A percentile compares a stretch with the other conserved stretches of the same genome.
These are phyloP conservation scores for Drosophila phalerata DNA, from an alignment of 2,888 invertebrate species.

Conservation along the genomic window DNA sequence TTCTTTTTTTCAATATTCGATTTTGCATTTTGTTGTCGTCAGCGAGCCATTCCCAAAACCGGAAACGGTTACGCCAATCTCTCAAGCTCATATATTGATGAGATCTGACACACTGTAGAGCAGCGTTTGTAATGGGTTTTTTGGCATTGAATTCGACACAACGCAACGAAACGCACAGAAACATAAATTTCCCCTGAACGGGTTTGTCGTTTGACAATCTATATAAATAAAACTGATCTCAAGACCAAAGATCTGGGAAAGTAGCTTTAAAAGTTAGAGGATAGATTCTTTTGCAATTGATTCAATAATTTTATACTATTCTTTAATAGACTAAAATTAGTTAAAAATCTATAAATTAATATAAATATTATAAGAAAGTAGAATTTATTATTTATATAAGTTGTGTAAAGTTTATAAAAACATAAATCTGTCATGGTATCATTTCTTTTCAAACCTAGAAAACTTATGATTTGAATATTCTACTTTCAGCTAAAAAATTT, in stretches of 20 bases:
- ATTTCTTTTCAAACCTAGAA: too few species aligned
- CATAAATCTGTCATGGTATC: too few species aligned
- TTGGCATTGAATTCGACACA: constrained; percentile 70
- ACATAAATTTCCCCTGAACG: constrained; percentile 53
- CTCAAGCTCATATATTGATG: constrained; percentile 69
- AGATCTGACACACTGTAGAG: constrained; percentile 66
- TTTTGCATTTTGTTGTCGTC: constrained; percentile 47
- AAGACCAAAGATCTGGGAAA: constrained; percentile 9
- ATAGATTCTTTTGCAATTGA: background rate
- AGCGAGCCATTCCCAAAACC: constrained; percentile 46
- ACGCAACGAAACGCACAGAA: constrained; percentile 22
- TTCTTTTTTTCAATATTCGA: constrained; percentile 17
- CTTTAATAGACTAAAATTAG: too few species aligned
- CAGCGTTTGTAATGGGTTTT: constrained; percentile 70
- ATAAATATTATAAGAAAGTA: too few species aligned
- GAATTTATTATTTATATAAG: too few species aligned
- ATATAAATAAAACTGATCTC: constrained; percentile 30
- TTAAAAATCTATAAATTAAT: too few species aligned
- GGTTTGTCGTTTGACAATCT: constrained; percentile 33
- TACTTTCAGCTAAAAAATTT: too few species aligned
- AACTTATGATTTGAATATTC: too few species aligned
- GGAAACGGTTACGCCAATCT: constrained; percentile 76
- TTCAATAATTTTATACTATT: background rate
- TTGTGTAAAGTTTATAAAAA: too few species aligned
- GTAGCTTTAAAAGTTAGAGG: background rate